phyloP scores from a whole-genome alignment of 2,797 vertebrate genomes.

The Loriculus beryllinus region DNA sequence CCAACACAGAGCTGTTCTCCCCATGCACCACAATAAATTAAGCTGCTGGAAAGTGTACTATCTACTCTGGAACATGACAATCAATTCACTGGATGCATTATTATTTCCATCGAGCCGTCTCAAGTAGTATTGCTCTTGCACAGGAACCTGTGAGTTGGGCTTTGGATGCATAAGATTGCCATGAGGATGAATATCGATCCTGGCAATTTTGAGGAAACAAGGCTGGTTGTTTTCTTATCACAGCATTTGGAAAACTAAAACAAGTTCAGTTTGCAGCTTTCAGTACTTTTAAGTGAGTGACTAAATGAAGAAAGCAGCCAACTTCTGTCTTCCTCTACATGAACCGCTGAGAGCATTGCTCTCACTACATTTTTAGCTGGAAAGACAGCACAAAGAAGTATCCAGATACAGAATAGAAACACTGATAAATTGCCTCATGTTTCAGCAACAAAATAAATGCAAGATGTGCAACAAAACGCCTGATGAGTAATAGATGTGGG shows the following conservation, averaged over 20 bases:
- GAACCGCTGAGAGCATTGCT: background rate
- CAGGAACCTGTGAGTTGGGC: background rate
- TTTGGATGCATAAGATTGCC: background rate
- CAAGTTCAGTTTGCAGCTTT: background rate
- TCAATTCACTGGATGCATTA: background rate
- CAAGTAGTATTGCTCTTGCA: background rate
- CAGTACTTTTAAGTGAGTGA: background rate
- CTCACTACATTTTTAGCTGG: background rate
- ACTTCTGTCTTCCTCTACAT: background rate
- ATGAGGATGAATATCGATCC: background rate
- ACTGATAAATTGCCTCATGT: background rate
- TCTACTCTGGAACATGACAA: background rate
- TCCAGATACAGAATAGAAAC: background rate
- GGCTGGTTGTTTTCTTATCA: background rate
- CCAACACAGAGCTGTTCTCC: background rate
- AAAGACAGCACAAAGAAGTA: background rate
- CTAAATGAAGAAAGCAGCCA: background rate
- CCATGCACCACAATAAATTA: background rate
- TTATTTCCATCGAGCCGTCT: background rate
- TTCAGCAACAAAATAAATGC: slow-evolving; percentile 15
- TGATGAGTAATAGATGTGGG: background rate
- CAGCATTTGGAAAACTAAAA: background rate
- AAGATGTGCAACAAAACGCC: background rate
- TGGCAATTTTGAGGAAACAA: background rate
- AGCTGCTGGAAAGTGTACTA: background rate